phyloP scores from a whole-genome alignment of 2,888 invertebrate species.

The Papilio protenor region DNA sequence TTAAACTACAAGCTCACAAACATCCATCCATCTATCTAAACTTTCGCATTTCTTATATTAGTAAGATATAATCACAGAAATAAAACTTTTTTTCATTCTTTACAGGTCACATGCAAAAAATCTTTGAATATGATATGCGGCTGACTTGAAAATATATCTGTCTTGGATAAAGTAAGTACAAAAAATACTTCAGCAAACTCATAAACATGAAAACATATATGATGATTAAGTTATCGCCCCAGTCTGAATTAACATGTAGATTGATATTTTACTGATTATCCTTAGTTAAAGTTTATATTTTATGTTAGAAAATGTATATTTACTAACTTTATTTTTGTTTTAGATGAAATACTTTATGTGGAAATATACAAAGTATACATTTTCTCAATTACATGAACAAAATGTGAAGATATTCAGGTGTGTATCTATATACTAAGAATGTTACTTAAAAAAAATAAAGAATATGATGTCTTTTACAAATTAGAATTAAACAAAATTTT shows the following conservation, averaged over 20 bases:
- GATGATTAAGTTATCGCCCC: slow-evolving; percentile 69
- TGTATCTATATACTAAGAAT: background rate
- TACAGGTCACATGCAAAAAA: too few species aligned
- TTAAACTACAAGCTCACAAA: too few species aligned
- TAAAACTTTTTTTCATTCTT: too few species aligned
- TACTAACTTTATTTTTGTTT: background rate
- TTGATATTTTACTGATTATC: slow-evolving; percentile 50
- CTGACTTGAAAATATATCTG: too few species aligned
- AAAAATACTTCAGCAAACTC: slow-evolving; percentile 17
- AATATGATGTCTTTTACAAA: background rate
- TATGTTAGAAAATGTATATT: background rate
- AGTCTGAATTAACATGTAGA: slow-evolving; percentile 68
- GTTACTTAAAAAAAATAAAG: too few species aligned
- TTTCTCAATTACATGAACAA: background rate
- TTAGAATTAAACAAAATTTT: background rate
- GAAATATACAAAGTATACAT: background rate
- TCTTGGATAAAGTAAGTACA: slow-evolving; percentile 2
- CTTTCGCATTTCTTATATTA: too few species aligned
- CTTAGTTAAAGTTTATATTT: background rate
- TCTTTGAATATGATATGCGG: too few species aligned
- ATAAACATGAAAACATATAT: slow-evolving; percentile 41
- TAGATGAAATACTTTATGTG: background rate
- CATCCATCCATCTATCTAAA: too few species aligned
- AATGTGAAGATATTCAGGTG: background rate
- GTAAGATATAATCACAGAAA: too few species aligned